A percentile compares a stretch with the other conserved stretches of the same genome.
These are phyloP conservation scores for Heliconius erato DNA, from an alignment of 2,888 invertebrate species.

Conservation along the genomic window DNA sequence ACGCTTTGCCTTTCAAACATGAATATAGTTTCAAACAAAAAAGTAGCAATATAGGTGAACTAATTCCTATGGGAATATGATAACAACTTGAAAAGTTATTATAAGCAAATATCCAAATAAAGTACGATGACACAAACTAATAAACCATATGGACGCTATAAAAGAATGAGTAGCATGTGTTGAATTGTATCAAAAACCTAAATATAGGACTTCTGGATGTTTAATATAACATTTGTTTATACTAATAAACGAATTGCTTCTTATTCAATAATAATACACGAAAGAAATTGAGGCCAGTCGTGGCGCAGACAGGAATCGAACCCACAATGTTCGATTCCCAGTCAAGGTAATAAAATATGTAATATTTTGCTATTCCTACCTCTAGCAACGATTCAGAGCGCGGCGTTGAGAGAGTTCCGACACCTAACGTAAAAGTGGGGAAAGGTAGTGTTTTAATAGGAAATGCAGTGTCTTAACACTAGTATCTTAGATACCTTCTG, in stretches of 20 bases:
- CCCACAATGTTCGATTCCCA: too few relatives aligned
- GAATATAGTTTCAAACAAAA: neutral
- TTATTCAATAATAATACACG: neutral
- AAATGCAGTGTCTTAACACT: too few relatives aligned
- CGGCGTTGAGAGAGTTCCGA: too few relatives aligned
- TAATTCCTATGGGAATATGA: slow-evolving; percentile 45
- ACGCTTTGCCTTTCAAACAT: too few relatives aligned
- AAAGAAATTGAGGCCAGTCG: neutral
- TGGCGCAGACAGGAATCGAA: too few relatives aligned
- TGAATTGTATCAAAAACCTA: neutral
- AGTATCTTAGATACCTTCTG: too few relatives aligned
- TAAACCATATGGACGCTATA: slow-evolving; percentile 45
- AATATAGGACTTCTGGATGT: neutral
- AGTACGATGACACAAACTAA: slow-evolving; percentile 30
- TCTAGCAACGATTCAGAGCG: too few relatives aligned
- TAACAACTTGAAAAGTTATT: slow-evolving; percentile 16
- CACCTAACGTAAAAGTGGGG: too few relatives aligned
- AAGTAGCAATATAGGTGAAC: neutral
- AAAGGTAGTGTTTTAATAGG: too few relatives aligned
- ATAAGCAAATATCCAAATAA: slow-evolving; percentile 26
- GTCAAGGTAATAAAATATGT: too few relatives aligned
- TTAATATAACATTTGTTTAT: neutral
- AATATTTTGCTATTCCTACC: too few relatives aligned
- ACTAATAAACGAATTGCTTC: neutral
- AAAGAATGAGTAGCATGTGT: slow-evolving; percentile 28